A percentile compares a stretch with the other conserved stretches of the same genome.
These are phyloP conservation scores for Petrolisthes manimaculis DNA, from an alignment of 2,888 invertebrate genomes.

Conservation along the genomic window DNA sequence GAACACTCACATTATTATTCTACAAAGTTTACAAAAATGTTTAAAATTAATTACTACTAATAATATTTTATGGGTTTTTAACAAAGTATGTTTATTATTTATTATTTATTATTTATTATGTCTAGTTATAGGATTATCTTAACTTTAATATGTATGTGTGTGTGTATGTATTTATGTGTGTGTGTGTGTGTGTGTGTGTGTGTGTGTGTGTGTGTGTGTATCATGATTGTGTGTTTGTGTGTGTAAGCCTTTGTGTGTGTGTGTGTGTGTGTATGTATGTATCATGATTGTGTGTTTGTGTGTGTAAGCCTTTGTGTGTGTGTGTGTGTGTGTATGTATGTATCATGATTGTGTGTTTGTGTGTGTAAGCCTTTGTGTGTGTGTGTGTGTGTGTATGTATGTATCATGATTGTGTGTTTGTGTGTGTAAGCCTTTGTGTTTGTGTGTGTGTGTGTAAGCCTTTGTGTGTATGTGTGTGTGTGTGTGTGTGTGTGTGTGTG, in stretches of 20 bases:
- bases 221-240: not conserved
- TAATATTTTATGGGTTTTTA: too few relatives aligned
- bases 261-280: constrained; percentile 29
- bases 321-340: too few relatives aligned
- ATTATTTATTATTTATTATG: not conserved
- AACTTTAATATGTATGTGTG: not conserved
- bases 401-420: too few relatives aligned
- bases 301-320: not conserved
- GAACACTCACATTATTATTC: too few relatives aligned
- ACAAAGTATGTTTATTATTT: not conserved
- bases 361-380: not conserved
- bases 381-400: too few relatives aligned
- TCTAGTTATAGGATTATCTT: not conserved
- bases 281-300: too few relatives aligned
- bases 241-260: constrained; percentile 1
- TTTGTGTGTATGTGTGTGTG: too few relatives aligned
- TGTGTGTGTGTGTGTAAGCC: too few relatives aligned
- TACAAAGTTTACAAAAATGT: too few relatives aligned
- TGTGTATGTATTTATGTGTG: not conserved
- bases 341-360: too few relatives aligned
- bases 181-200: constrained; percentile 1
- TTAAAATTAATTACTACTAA: too few relatives aligned
- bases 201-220: constrained; percentile 1
- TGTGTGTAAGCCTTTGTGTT: not conserved
- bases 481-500: too few relatives aligned